A percentile compares a stretch with the other conserved stretches of the same genome.
Evolutionary conservation across 2,113 vertebrate genomes (phyloP).

Genomic region (Oplegnathus fasciatus): DNA sequence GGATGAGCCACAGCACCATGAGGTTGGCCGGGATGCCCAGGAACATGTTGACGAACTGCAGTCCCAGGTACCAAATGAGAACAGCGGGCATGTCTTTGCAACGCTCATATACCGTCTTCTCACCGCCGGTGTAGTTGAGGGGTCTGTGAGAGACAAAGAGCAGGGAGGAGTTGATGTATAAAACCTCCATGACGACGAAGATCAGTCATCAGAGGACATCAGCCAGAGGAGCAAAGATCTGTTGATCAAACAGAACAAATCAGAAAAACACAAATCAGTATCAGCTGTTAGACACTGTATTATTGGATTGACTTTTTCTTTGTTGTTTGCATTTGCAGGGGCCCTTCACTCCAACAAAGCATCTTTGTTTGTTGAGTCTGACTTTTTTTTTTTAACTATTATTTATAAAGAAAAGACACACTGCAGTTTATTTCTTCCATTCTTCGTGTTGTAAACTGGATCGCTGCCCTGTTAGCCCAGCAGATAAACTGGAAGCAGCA

Average conservation of each 20-base stretch:
- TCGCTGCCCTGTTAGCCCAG: too few relatives aligned
- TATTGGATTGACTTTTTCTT: too few relatives aligned
- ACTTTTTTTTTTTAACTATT: too few relatives aligned
- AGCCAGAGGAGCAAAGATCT: conserved; percentile 31
- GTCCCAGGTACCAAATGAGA: conserved; percentile 80
- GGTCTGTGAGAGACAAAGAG: conserved; percentile 62
- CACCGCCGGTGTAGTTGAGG: conserved; percentile 36
- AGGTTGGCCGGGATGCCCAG: conserved; percentile 84
- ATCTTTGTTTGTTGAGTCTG: too few relatives aligned
- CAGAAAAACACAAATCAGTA: too few relatives aligned
- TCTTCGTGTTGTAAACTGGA: too few relatives aligned
- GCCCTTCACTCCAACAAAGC: too few relatives aligned
- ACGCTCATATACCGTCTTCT: conserved; percentile 62
- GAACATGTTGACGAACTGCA: conserved; percentile 86
- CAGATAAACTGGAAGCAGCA: too few relatives aligned
- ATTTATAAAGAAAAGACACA: too few relatives aligned
- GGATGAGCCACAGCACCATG: conserved; percentile 84
- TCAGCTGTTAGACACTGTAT: too few relatives aligned
- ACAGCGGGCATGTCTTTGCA: conserved; percentile 75
- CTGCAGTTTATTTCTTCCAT: too few relatives aligned
- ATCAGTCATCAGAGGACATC: not conserved
- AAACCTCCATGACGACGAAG: conserved; percentile 59
- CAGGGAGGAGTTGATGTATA: conserved; percentile 65
- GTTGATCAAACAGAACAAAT: conserved; percentile 9
- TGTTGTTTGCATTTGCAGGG: too few relatives aligned